Conservation (phyloP, 2,113 vertebrate genomes). For the Phrynosoma blainvillii region DNA sequence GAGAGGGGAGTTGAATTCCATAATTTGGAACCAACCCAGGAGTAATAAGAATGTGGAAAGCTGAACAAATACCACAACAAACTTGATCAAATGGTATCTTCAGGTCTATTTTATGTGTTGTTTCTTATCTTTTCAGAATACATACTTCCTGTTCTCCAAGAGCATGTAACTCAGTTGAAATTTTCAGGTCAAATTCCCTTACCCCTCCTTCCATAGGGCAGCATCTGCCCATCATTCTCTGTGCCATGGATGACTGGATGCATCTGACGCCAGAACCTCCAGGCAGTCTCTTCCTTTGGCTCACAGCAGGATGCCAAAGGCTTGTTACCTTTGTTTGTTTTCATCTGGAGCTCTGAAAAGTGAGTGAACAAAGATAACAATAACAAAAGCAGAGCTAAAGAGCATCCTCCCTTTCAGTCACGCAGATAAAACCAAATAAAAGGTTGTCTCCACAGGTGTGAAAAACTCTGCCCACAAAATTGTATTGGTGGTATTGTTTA, state of each 20-base stretch:
- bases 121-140: not conserved
- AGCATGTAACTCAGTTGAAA: not conserved
- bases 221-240: slow-evolving; percentile 64
- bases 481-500: slow-evolving; percentile 8
- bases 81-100: not conserved
- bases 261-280: slow-evolving; percentile 26
- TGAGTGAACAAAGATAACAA: slow-evolving; percentile 43
- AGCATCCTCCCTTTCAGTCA: slow-evolving; percentile 40
- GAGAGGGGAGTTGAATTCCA: too few relatives aligned
- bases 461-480: slow-evolving; percentile 21
- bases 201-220: slow-evolving; percentile 61
- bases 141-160: slow-evolving; percentile 40
- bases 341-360: slow-evolving; percentile 60
- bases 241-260: slow-evolving; percentile 60
- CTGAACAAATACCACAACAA: not conserved
- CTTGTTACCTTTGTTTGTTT: slow-evolving; percentile 59
- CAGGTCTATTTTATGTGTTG: not conserved
- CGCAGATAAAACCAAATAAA: slow-evolving; percentile 8
- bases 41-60: slow-evolving; percentile 3
- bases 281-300: slow-evolving; percentile 44
- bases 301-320: slow-evolving; percentile 53
- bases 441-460: slow-evolving; percentile 16
- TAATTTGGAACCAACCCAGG: too few relatives aligned
- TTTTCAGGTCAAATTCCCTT: slow-evolving; percentile 57
- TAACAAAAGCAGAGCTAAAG: slow-evolving; percentile 53